Evolutionary conservation across 2,797 vertebrate species (phyloP).

Genomic region (Betta splendens): DNA sequence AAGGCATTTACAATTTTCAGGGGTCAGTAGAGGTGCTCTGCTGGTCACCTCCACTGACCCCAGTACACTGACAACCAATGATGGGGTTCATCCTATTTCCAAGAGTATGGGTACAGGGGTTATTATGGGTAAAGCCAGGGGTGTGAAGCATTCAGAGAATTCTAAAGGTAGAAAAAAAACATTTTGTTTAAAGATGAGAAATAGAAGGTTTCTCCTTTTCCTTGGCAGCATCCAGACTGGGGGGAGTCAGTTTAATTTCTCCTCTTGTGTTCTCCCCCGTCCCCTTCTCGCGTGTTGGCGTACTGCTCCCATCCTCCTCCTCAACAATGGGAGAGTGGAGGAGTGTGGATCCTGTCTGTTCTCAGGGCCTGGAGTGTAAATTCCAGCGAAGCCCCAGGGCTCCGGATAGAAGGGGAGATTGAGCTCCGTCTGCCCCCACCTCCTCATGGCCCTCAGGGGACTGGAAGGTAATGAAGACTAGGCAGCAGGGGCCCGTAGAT

Average conservation of each 20-base stretch:
- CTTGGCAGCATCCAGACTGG: too few species aligned
- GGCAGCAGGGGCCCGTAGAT: constrained; percentile 79
- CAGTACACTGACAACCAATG: constrained; percentile 20
- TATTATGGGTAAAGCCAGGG: constrained; percentile 40
- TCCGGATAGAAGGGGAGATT: constrained; percentile 65
- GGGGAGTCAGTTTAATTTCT: constrained; percentile 73
- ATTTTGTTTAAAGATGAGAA: constrained; percentile 5
- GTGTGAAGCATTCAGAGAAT: background rate
- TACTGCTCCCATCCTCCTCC: constrained; percentile 53
- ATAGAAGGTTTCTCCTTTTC: too few species aligned
- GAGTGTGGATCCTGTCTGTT: constrained; percentile 87
- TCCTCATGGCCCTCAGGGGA: constrained; percentile 83
- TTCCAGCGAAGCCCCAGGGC: constrained; percentile 88
- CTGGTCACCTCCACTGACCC: constrained; percentile 8
- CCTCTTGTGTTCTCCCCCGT: constrained; percentile 66
- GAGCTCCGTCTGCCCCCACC: constrained; percentile 59
- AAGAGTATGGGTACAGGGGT: constrained; percentile 1
- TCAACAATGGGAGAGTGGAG: constrained; percentile 71
- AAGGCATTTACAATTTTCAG: constrained; percentile 31
- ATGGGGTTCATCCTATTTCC: constrained; percentile 38
- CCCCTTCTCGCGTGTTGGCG: constrained; percentile 32
- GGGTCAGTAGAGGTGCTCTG: too few species aligned
- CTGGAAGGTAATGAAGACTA: constrained; percentile 94
- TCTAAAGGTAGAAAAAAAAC: background rate
- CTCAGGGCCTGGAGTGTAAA: constrained; percentile 89